Evolutionary conservation across 2,113 vertebrate genomes (phyloP).

Genomic region (Mustela nigripes): DNA sequence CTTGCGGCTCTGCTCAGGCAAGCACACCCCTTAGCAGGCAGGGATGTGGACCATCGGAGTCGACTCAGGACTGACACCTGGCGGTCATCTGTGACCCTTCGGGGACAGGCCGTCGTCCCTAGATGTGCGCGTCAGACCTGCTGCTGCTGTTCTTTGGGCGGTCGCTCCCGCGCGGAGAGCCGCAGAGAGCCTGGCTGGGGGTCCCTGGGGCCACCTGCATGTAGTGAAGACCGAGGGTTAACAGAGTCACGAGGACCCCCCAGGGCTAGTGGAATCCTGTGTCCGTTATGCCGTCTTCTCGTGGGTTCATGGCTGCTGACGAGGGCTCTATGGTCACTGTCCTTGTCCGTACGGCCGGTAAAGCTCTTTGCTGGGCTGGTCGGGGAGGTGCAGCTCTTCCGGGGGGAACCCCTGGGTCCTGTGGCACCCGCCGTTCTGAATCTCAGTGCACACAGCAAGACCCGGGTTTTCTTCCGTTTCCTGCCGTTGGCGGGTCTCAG

Average conservation of each 20-base stretch:
- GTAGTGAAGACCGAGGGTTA: background rate
- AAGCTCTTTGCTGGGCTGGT: background rate
- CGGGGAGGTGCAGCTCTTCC: background rate
- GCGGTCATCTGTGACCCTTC: background rate
- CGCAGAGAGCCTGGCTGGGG: background rate
- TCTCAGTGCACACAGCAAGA: background rate
- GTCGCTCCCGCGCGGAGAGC: accelerated
- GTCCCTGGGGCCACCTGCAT: background rate
- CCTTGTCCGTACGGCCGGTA: background rate
- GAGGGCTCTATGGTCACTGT: background rate
- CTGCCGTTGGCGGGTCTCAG: background rate
- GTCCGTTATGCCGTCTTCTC: background rate
- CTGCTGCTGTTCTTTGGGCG: background rate
- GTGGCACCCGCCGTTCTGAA: background rate
- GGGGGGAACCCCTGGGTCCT: background rate
- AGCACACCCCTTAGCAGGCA: background rate
- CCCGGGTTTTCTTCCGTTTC: accelerated
- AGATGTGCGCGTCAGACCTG: background rate
- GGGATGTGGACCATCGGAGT: background rate
- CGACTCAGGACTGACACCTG: background rate
- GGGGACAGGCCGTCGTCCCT: background rate
- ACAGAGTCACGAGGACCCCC: no score
- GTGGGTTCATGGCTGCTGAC: background rate
- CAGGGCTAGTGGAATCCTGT: background rate
- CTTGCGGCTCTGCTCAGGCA: accelerated